A percentile compares a stretch with the other conserved stretches of the same genome.
phyloP scores from a whole-genome alignment of 2,888 invertebrate species.

The Cosmorhoe ocellata region DNA sequence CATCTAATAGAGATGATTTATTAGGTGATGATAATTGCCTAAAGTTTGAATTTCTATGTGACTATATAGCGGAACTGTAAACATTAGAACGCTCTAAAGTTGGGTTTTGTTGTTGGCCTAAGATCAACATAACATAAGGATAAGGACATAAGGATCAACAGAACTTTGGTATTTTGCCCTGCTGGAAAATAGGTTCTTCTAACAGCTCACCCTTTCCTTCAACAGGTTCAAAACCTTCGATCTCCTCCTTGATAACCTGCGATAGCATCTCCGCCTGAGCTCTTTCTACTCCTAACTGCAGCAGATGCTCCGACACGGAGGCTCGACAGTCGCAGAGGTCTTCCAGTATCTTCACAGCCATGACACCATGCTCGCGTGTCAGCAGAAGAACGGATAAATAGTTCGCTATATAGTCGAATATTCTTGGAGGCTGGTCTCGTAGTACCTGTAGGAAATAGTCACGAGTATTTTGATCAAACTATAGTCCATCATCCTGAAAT shows the following conservation, averaged over 20 bases:
- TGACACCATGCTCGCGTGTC: slow-evolving; percentile 83
- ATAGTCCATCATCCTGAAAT: no score
- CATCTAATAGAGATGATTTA: no score
- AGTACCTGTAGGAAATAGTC: slow-evolving; percentile 77
- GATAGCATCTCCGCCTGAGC: slow-evolving; percentile 47
- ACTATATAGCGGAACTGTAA: no score
- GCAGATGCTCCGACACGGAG: slow-evolving; percentile 62
- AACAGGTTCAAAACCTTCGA: slow-evolving; percentile 51
- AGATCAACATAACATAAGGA: no score
- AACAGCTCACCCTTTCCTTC: slow-evolving; percentile 55
- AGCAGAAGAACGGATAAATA: slow-evolving; percentile 87
- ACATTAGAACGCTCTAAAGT: no score
- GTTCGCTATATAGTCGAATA: slow-evolving; percentile 87
- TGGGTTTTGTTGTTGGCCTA: no score
- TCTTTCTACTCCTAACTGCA: slow-evolving; percentile 50
- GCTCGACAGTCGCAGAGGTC: slow-evolving; percentile 73
- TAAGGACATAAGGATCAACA: no score
- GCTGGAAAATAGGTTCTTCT: no score
- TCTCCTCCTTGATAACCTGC: slow-evolving; percentile 59
- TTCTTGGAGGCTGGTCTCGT: slow-evolving; percentile 84
- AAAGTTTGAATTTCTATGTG: no score
- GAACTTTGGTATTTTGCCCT: no score
- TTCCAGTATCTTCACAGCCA: slow-evolving; percentile 67
- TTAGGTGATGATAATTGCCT: no score
- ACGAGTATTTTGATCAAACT: not conserved